Evolutionary conservation across 2,888 invertebrate species (phyloP).

Genomic region (Pseudanteris insignis): DNA sequence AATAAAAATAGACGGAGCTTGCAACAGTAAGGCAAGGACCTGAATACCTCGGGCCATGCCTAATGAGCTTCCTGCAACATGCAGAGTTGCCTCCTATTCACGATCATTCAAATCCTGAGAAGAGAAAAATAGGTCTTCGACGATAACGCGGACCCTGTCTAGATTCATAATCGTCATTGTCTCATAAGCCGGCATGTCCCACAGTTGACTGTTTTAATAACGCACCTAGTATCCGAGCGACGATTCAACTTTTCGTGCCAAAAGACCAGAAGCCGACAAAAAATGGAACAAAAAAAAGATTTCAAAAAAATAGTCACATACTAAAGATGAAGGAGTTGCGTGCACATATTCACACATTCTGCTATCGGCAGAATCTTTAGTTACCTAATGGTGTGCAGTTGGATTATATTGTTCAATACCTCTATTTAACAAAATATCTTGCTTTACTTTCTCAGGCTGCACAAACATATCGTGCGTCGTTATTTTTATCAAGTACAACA

Average conservation of each 20-base stretch:
- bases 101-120: slow-evolving; percentile 48
- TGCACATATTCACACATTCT: slow-evolving; percentile 14
- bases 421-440: slow-evolving; percentile 22
- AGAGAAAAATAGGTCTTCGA: slow-evolving; percentile 35
- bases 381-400: slow-evolving; percentile 12
- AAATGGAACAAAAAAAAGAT: neutral
- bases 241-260: slow-evolving; percentile 46
- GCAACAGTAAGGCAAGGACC: slow-evolving; percentile 48
- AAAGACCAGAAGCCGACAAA: slow-evolving; percentile 5
- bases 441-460: slow-evolving; percentile 32
- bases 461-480: no score
- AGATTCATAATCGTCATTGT: slow-evolving; percentile 50
- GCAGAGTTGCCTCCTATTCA: slow-evolving; percentile 46
- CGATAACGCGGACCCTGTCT: slow-evolving; percentile 31
- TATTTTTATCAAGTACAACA: no score
- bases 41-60: slow-evolving; percentile 62
- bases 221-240: slow-evolving; percentile 45
- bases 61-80: slow-evolving; percentile 65
- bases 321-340: slow-evolving; percentile 18
- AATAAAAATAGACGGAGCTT: slow-evolving; percentile 29
- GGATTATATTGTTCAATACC: slow-evolving; percentile 33
- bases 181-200: slow-evolving; percentile 36
- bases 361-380: slow-evolving; percentile 4
- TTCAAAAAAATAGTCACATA: neutral
- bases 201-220: slow-evolving; percentile 54